Evolutionary conservation across 1,140 invertebrate species (phyloP).

Genomic region (Condylostylus longicornis): DNA sequence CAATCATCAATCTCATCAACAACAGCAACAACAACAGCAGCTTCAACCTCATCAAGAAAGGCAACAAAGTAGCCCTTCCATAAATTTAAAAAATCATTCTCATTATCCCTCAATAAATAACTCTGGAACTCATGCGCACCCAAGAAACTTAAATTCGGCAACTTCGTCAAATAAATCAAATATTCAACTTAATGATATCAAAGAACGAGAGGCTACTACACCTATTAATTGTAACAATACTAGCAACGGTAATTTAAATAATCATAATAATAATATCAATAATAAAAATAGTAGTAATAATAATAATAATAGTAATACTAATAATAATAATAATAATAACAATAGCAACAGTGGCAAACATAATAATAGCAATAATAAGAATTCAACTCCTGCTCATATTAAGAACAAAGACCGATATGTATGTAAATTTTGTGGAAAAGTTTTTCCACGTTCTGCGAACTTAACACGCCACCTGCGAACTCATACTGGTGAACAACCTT

Average conservation of each 20-base stretch:
- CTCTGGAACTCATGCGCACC: too few relatives aligned
- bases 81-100: too few relatives aligned
- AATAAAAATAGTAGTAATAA: not conserved
- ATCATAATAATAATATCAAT: constrained; percentile 15
- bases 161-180: not conserved
- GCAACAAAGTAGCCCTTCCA: too few relatives aligned
- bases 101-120: too few relatives aligned
- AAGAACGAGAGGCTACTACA: too few relatives aligned
- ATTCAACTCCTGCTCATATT: constrained; percentile 32
- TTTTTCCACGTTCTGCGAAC: constrained; percentile 96
- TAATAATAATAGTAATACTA: not conserved
- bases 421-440: constrained; percentile 96
- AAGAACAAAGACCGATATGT: constrained; percentile 81
- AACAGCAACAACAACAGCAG: constrained; percentile 31
- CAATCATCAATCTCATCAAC: constrained; percentile 30
- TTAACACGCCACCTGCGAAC: constrained; percentile 91
- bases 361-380: not conserved
- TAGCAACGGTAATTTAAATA: not conserved
- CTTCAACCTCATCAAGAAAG: constrained; percentile 34
- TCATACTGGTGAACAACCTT: constrained; percentile 96
- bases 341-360: constrained; percentile 15
- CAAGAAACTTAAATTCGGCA: constrained; percentile 5
- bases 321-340: not conserved
- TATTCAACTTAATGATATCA: too few relatives aligned
- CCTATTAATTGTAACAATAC: constrained; percentile 7